phyloP scores from a whole-genome alignment of 1,140 invertebrate species.

The Physella acuta region DNA sequence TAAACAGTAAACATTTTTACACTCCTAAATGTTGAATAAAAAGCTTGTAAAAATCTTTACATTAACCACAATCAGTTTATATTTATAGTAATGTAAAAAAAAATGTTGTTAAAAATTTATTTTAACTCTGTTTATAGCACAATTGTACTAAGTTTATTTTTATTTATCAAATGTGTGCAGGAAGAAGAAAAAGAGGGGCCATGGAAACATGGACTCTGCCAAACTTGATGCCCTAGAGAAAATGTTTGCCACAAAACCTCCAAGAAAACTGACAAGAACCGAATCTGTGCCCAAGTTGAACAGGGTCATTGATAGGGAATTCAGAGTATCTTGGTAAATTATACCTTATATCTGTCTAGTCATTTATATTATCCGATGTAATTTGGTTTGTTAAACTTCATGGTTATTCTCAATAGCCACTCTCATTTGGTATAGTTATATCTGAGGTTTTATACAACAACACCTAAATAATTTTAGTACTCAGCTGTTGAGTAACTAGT shows the following conservation, averaged over 20 bases:
- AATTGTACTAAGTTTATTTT: neutral
- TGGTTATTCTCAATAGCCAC: neutral
- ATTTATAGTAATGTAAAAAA: neutral
- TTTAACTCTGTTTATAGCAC: neutral
- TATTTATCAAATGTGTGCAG: slow-evolving; percentile 9
- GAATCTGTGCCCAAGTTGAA: slow-evolving; percentile 43
- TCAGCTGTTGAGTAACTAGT: too few species aligned
- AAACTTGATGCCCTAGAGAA: slow-evolving; percentile 52
- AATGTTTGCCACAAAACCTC: slow-evolving; percentile 36
- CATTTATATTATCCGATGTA: neutral
- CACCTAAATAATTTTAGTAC: too few species aligned
- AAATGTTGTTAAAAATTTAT: neutral
- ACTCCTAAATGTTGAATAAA: too few species aligned
- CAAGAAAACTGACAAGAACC: slow-evolving; percentile 34
- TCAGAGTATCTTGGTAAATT: slow-evolving; percentile 43
- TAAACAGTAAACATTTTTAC: slow-evolving; percentile 51
- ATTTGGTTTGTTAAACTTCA: neutral
- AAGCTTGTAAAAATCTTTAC: too few species aligned
- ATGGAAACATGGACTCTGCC: slow-evolving; percentile 39
- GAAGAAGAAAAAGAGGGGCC: slow-evolving; percentile 43
- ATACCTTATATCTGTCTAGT: neutral
- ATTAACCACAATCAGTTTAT: too few species aligned
- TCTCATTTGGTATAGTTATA: neutral
- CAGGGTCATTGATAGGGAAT: slow-evolving; percentile 40
- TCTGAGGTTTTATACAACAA: neutral